Percentiles rank a stretch among this genome's conserved stretches.
phyloP scores from a whole-genome alignment of 2,888 invertebrate species.

The Spisula solida region DNA sequence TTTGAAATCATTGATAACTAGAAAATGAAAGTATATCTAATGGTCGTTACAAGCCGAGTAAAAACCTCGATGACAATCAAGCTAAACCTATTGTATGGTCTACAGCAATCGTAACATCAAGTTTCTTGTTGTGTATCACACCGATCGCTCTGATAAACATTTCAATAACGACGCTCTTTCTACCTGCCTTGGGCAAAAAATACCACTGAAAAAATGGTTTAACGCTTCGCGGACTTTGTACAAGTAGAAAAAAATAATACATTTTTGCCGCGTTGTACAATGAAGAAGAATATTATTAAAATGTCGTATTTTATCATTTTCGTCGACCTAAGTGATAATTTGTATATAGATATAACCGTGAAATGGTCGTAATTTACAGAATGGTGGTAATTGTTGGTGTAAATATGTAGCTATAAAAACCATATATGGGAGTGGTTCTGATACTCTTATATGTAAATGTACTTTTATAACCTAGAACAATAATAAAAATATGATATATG shows the following conservation, averaged over 20 bases:
- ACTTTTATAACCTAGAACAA: background rate
- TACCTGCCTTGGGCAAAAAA: conserved; percentile 33
- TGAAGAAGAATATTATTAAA: conserved; percentile 24
- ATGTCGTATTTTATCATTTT: conserved; percentile 30
- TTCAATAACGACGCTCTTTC: conserved; percentile 60
- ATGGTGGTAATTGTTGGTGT: conserved; percentile 23
- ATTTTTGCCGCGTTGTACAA: background rate
- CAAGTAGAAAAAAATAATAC: background rate
- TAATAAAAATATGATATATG: background rate
- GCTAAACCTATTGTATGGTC: conserved; percentile 6
- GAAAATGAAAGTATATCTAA: conserved; percentile 17
- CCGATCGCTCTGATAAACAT: conserved; percentile 56
- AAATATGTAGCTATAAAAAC: conserved; percentile 6
- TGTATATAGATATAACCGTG: background rate
- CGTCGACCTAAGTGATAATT: conserved; percentile 34
- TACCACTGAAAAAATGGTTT: conserved; percentile 36
- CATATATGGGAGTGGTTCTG: conserved; percentile 20
- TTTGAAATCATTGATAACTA: background rate
- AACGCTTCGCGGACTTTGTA: conserved; percentile 35
- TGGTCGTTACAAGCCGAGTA: background rate
- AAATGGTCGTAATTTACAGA: background rate
- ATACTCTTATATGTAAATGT: background rate
- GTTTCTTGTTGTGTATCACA: conserved; percentile 7
- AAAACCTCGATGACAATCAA: conserved; percentile 26
- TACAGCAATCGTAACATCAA: background rate